Conservation (phyloP, 2,888 invertebrate species). For the Leptopilina myrica region DNA sequence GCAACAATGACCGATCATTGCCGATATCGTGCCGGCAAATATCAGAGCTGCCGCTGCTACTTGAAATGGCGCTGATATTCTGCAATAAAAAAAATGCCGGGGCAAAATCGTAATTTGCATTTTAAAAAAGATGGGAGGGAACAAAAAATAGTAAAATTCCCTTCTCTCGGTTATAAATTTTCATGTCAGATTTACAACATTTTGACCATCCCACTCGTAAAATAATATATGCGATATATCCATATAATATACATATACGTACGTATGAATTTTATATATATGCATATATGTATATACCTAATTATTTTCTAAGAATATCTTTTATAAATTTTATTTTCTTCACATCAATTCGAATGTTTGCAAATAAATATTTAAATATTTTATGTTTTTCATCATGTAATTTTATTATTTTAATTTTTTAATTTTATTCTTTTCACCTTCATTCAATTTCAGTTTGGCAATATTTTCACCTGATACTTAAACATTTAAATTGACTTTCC, state of each 20-base stretch:
- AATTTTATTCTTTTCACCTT: too few species aligned
- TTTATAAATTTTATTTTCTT: background rate
- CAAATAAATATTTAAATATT: background rate
- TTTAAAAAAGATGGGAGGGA: background rate
- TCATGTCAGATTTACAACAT: conserved; percentile 14
- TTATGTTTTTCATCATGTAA: too few species aligned
- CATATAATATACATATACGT: too few species aligned
- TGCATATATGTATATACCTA: background rate
- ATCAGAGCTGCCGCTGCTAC: conserved; percentile 78
- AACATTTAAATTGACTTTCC: too few species aligned
- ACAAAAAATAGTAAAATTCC: background rate
- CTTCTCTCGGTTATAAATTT: background rate
- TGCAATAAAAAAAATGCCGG: conserved; percentile 73
- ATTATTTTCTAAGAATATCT: background rate
- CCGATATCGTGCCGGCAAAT: conserved; percentile 79
- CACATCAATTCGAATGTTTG: background rate
- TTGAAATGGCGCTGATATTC: conserved; percentile 81
- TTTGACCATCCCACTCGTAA: conserved; percentile 8
- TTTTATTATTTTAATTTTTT: too few species aligned
- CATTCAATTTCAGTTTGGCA: too few species aligned
- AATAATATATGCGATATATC: background rate
- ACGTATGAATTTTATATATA: background rate
- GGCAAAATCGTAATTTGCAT: conserved; percentile 20
- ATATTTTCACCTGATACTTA: too few species aligned
- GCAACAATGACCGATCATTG: conserved; percentile 80